Evolutionary conservation across 2,797 vertebrate species (phyloP).

Genomic region (Linurgus olivaceus): DNA sequence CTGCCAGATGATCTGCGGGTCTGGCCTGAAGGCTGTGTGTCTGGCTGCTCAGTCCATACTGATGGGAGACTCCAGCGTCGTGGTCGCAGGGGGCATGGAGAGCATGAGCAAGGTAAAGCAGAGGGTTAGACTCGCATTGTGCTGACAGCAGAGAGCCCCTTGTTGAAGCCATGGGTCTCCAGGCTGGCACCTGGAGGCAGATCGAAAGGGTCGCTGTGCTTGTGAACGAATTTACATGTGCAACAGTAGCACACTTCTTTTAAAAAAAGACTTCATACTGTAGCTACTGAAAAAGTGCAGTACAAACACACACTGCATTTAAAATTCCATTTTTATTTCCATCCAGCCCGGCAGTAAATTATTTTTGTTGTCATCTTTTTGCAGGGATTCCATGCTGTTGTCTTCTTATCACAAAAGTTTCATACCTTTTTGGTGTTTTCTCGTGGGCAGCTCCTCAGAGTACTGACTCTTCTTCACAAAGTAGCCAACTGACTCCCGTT

Average conservation of each 20-base stretch:
- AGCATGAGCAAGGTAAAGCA: slow-evolving; percentile 92
- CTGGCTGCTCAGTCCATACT: slow-evolving; percentile 89
- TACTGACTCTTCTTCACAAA: too few relatives aligned
- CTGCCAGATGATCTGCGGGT: slow-evolving; percentile 98
- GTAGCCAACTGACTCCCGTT: too few relatives aligned
- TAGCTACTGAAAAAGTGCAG: not conserved
- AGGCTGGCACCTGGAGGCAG: not conserved
- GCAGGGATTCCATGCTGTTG: not conserved
- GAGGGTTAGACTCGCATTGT: fast-evolving
- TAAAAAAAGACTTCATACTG: not conserved
- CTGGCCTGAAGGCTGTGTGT: slow-evolving; percentile 92
- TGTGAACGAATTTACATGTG: fast-evolving
- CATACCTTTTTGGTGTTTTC: not conserved
- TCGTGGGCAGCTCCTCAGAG: fast-evolving
- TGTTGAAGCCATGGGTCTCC: not conserved
- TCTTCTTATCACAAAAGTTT: not conserved
- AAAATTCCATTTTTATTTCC: not conserved
- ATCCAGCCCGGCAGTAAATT: not conserved
- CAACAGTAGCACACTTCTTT: not conserved
- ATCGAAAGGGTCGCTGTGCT: not conserved
- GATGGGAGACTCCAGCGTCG: slow-evolving; percentile 83
- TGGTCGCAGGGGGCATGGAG: slow-evolving; percentile 97
- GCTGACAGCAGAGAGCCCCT: fast-evolving
- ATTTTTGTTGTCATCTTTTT: not conserved
- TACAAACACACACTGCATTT: not conserved